Conservation (phyloP, 2,797 vertebrate genomes). For the Pseudochaenichthys georgianus region DNA sequence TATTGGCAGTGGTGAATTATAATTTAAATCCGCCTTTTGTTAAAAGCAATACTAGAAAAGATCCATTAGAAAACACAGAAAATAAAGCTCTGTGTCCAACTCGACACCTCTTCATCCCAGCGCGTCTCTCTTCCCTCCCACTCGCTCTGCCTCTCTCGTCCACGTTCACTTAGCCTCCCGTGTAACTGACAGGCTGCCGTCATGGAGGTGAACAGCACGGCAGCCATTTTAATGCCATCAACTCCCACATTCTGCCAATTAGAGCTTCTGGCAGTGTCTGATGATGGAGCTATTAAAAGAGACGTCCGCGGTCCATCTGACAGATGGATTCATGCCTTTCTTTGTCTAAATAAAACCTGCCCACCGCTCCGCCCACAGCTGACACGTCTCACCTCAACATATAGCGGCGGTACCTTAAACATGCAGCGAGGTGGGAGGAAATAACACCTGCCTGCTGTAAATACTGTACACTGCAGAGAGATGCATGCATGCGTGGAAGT, state of each 20-base stretch:
- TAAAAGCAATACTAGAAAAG: conserved; percentile 41
- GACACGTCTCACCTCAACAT: conserved; percentile 65
- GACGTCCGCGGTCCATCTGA: conserved; percentile 63
- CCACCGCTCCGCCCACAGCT: conserved; percentile 70
- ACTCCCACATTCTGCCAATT: conserved; percentile 79
- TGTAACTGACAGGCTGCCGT: conserved; percentile 79
- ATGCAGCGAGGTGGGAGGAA: conserved; percentile 32
- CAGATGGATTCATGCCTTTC: conserved; percentile 72
- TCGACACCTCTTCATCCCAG: conserved; percentile 49
- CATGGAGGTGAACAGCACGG: conserved; percentile 72
- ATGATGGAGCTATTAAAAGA: conserved; percentile 80
- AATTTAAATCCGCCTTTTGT: conserved; percentile 40
- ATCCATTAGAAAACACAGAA: conserved; percentile 38
- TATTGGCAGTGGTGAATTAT: conserved; percentile 18
- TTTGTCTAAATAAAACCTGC: conserved; percentile 63
- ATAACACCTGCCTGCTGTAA: conserved; percentile 31
- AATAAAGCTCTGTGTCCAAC: conserved; percentile 52
- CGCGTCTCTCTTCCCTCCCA: conserved; percentile 44
- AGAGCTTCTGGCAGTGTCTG: conserved; percentile 75
- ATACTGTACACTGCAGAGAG: conserved; percentile 4
- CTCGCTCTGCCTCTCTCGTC: conserved; percentile 48
- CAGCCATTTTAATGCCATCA: conserved; percentile 78
- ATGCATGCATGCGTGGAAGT: background rate
- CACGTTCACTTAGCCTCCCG: conserved; percentile 55
- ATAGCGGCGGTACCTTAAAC: background rate